Base-by-base conservation (phyloP, 2,888 invertebrate species). In the Xestia ashworthii region DNA sequence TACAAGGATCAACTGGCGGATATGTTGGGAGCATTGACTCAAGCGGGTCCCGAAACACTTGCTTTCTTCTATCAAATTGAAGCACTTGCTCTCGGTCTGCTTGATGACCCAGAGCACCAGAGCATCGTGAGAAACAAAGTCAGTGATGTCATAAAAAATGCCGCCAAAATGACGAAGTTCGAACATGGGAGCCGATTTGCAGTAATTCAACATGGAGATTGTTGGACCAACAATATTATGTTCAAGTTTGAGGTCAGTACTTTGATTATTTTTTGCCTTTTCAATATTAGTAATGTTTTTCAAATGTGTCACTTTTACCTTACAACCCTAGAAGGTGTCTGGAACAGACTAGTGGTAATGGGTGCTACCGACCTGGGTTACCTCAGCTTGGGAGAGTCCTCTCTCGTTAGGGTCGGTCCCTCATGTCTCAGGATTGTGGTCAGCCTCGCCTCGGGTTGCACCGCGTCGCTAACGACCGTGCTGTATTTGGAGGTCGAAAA, bases 201-300 rank as follows among this genome's bases (percentile, higher is more conserved):
- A 14, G 84, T 93, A 8, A 90, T 94, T 25, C 87, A 87, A 62
- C 94, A 94, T 75, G 94, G 94, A 11, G 94, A 94, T 76, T 87
- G 90, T 38, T 94, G 94, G 93, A 92, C 90, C 2, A 94, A 93
- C 62, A 94, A 94, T 76, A 87, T 94, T n/a, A 86, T 94, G 87
- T 93, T 91, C 70, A 90, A 75, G 78, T 82, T 89, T 64, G 76
- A 90, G 88, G 93, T 89, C 86, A 84, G 90, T 81, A 68, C 60
- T 60, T 46, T 4, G 3, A 14, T 32, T n/a, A 0, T 66, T 73
- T 44, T n/a, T 41, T 53, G 4, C 6, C 12, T 64, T 64, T 16
- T 4, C 4, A 44, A 50, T 0, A 32, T 48, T 48, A n/a, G 8
- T 58, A 3, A 8, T 14, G 6, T 60, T 22, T 41, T 9, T 60